Conservation (phyloP, 1,140 invertebrate species). For the Leptinotarsa lineolata region DNA sequence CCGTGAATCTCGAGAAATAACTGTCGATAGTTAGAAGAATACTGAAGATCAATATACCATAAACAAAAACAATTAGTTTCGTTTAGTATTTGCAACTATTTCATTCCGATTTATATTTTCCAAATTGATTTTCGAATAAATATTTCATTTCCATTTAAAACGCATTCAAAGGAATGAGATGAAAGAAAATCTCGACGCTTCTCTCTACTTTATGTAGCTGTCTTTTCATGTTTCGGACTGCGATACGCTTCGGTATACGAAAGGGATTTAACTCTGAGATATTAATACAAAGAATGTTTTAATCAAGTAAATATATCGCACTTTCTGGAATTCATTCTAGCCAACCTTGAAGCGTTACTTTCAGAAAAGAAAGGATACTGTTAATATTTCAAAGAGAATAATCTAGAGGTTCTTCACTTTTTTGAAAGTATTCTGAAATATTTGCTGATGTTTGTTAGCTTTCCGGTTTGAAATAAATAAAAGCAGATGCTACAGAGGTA, state of each 20-base stretch:
- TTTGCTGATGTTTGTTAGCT: too few relatives aligned
- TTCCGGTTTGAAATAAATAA: too few relatives aligned
- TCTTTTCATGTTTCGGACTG: slow-evolving; percentile 1
- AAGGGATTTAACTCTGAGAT: neutral
- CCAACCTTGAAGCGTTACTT: neutral
- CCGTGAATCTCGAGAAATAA: too few relatives aligned
- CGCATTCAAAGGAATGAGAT: neutral
- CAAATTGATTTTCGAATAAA: neutral
- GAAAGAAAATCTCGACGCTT: neutral
- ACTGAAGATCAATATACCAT: too few relatives aligned
- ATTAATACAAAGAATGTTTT: slow-evolving; percentile 16
- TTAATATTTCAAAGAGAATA: too few relatives aligned
- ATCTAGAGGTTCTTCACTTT: too few relatives aligned
- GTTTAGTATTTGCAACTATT: neutral
- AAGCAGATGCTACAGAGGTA: too few relatives aligned
- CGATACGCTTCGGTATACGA: neutral
- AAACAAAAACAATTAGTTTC: too few relatives aligned
- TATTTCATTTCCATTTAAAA: neutral
- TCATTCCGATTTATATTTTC: neutral
- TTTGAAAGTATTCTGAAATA: too few relatives aligned
- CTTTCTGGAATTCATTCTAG: neutral
- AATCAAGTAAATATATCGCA: slow-evolving; percentile 14
- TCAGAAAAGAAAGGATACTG: too few relatives aligned
- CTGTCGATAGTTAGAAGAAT: too few relatives aligned
- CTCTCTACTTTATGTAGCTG: neutral